Evolutionary conservation across 2,797 vertebrate genomes (phyloP).

Genomic region (Leuciscus waleckii): DNA sequence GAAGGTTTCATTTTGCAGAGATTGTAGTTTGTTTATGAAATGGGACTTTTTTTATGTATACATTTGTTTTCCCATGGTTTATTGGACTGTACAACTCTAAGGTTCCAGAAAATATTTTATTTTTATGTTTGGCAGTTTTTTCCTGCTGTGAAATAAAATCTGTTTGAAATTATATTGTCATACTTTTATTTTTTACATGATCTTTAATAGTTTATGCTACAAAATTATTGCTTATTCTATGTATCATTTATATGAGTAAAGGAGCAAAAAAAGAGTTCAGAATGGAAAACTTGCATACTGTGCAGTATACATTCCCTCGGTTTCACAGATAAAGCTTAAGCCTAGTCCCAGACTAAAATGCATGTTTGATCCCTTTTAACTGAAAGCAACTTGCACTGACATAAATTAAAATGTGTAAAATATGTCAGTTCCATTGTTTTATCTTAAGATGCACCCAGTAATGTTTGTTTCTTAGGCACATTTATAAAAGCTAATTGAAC

Average conservation of each 20-base stretch:
- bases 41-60: not conserved
- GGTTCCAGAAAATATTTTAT: constrained; percentile 61
- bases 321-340: no score
- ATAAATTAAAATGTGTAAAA: no score
- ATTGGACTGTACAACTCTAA: constrained; percentile 59
- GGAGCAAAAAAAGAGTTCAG: not conserved
- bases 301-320: not conserved
- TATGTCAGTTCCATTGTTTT: no score
- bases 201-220: not conserved
- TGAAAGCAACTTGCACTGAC: no score
- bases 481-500: no score
- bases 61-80: constrained; percentile 53
- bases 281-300: not conserved
- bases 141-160: constrained; percentile 69
- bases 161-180: constrained; percentile 43
- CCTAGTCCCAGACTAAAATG: no score
- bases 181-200: constrained; percentile 29
- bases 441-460: no score
- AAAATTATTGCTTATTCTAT: not conserved
- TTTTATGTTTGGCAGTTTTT: constrained; percentile 71
- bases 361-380: no score
- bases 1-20: not conserved
- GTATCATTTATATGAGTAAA: not conserved
- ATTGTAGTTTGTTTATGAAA: not conserved
- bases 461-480: no score